Evolutionary conservation across 1,140 invertebrate species (phyloP), one percentile per base, ranked within the genome.

Genomic region (Drosophila subobscura): DNA sequence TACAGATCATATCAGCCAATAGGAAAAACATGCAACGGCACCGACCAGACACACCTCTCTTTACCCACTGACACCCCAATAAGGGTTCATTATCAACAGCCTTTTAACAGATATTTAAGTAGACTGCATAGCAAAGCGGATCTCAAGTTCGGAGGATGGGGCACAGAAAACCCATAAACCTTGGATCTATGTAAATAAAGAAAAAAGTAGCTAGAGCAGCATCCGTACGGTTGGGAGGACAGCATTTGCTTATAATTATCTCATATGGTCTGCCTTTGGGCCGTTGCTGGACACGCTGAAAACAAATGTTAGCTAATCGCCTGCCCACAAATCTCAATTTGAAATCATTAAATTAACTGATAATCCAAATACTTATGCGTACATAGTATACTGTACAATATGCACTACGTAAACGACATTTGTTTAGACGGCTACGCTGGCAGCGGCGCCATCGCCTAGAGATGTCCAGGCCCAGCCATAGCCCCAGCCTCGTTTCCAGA

Each of bases 301-400:
- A 86, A 86, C 81, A 86, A 86, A 86, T 86, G 81, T 63, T 81
- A 67, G 67, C 70, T 81, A 86, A 86, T 86, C 81, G 60, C 65
- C 45, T 59, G 54, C 57, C 66, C 65, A 79, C 55, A 84, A 79
- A 85, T 85, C 76, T 79, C 64, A 78, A 72, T 68, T 85, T 44
- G 16, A 76, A 65, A 66, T 61, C 56, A 58, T 75, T 74, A 72
- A 80, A 66, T 58, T 54, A 52, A 72, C 72, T 88, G 70, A 86
- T 86, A 86, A 71, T 58, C 53, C 12, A 64, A 20, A 49, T 51
- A 56, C 22, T 5, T 25, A 41, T 47, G 23, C 33, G 12, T 37
- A 67, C 33, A 37, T 37, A 67, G 37, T 16, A 52, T 37, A 53
- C 45, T 55, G 27, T 67, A 63, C 40, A 52, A 53, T 29, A 60